These are phyloP conservation scores for Cryptus armator DNA, from an alignment of 2,888 invertebrate genomes.

Conservation along the genomic window DNA sequence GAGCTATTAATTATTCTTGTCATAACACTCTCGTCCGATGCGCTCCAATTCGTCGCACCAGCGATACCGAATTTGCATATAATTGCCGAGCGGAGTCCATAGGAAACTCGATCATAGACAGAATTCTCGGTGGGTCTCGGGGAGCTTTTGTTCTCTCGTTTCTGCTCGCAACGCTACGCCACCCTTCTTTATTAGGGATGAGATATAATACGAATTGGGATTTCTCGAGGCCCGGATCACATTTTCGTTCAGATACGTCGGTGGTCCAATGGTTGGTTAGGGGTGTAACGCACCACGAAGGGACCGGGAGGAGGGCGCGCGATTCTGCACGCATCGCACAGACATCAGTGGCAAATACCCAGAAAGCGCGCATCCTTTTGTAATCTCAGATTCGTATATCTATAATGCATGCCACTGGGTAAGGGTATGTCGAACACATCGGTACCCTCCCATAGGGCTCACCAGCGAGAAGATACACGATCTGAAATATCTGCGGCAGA, in stretches of 20 bases:
- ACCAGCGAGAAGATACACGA: conserved; percentile 49
- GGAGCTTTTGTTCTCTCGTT: conserved; percentile 41
- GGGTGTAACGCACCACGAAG: conserved; percentile 9
- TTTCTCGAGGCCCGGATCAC: conserved; percentile 51
- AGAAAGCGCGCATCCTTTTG: conserved; percentile 60
- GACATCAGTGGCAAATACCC: conserved; percentile 47
- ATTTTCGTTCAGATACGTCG: conserved; percentile 58
- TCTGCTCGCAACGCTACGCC: not conserved
- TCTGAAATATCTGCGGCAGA: conserved; percentile 56
- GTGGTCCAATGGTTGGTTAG: not conserved
- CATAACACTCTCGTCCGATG: conserved; percentile 17
- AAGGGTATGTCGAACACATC: conserved; percentile 58
- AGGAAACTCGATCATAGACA: not conserved
- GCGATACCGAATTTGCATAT: conserved; percentile 35
- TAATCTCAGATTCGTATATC: conserved; percentile 70
- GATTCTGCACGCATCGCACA: not conserved
- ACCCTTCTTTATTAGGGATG: conserved; percentile 44
- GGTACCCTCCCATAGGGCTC: conserved; percentile 6
- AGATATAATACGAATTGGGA: conserved; percentile 39
- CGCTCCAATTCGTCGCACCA: conserved; percentile 26
- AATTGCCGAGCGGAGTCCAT: not conserved
- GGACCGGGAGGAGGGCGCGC: not conserved
- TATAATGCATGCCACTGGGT: conserved; percentile 67
- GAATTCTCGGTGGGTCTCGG: conserved; percentile 5
- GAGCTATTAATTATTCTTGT: conserved; percentile 33